Evolutionary conservation across 1,140 invertebrate species (phyloP).

Genomic region (Pogonomyrmex californicus): DNA sequence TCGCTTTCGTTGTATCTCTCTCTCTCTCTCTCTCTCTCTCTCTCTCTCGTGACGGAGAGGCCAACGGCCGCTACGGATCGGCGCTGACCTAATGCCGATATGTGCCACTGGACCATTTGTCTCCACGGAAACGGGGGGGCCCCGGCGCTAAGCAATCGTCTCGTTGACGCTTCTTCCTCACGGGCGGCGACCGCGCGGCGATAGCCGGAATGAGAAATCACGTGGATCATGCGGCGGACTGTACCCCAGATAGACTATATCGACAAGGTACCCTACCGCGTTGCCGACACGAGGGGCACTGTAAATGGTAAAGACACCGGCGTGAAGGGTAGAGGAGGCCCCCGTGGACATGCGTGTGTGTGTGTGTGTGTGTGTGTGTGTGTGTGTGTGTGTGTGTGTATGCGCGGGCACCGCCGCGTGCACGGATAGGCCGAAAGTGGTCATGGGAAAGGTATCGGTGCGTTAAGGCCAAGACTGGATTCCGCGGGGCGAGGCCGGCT

Average conservation of each 20-base stretch:
- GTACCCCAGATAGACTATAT: constrained; percentile 72
- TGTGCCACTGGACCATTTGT: constrained; percentile 71
- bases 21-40: too few relatives aligned
- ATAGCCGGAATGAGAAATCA: constrained; percentile 74
- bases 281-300: constrained; percentile 74
- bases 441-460: constrained; percentile 81
- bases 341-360: constrained; percentile 5
- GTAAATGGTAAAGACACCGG: constrained; percentile 79
- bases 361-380: constrained; percentile 16
- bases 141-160: constrained; percentile 70
- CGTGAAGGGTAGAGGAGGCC: constrained; percentile 49
- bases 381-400: constrained; percentile 19
- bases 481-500: constrained; percentile 79
- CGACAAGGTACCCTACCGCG: constrained; percentile 77
- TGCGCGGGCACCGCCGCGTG: constrained; percentile 15
- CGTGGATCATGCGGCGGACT: constrained; percentile 65
- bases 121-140: constrained; percentile 44
- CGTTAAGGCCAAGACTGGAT: constrained; percentile 82
- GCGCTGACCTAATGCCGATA: constrained; percentile 67
- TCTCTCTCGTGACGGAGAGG: not conserved
- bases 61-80: not conserved
- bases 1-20: not conserved
- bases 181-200: constrained; percentile 51
- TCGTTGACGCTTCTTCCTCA: constrained; percentile 64
- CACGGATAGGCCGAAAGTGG: constrained; percentile 77